These are phyloP conservation scores for Alcedo atthis DNA, from an alignment of 2,797 vertebrate genomes.

Conservation along the genomic window DNA sequence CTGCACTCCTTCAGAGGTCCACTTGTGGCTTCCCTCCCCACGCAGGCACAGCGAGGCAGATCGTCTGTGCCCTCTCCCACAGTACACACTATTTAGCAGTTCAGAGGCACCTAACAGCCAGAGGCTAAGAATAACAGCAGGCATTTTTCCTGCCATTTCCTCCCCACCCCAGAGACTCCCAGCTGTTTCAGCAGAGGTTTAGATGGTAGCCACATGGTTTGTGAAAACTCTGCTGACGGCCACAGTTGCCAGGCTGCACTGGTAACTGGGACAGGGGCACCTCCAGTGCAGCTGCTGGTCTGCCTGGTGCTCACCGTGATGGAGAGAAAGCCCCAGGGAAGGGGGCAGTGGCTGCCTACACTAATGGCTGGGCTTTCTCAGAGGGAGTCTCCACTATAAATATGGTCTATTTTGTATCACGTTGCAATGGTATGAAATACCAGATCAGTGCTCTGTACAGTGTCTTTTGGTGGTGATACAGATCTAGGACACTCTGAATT, in stretches of 20 bases:
- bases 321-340: neutral
- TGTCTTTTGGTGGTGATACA: neutral
- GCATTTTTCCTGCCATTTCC: neutral
- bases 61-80: neutral
- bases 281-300: neutral
- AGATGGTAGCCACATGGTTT: neutral
- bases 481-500: neutral
- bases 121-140: neutral
- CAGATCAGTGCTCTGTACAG: neutral
- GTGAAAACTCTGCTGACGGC: neutral
- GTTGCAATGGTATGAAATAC: neutral
- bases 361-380: neutral
- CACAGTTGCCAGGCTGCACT: neutral
- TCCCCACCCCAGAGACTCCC: neutral
- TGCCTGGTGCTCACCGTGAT: accelerated
- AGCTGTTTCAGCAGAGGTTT: neutral
- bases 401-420: neutral
- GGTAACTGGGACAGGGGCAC: accelerated
- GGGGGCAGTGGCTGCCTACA: neutral
- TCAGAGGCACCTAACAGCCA: neutral
- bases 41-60: neutral
- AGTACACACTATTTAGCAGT: accelerated
- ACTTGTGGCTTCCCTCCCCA: neutral
- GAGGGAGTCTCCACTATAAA: neutral
- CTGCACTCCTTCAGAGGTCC: neutral